Conservation (phyloP, 2,797 vertebrate species). For the Halcyon smyrnensis region DNA sequence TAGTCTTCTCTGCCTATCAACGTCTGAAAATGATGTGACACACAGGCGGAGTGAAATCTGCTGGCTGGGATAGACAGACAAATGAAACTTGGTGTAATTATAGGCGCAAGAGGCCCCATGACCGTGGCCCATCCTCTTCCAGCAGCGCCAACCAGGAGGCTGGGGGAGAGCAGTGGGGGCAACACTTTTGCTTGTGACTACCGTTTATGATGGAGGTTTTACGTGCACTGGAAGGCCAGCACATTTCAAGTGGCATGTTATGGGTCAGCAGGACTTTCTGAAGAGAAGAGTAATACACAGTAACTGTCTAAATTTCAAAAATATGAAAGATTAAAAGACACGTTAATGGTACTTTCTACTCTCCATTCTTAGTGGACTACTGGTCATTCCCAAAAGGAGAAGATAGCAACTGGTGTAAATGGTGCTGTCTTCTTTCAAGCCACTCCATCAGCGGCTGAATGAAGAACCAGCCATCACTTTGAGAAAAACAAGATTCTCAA, state of each 20-base stretch:
- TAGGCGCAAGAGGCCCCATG: neutral
- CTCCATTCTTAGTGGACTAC: neutral
- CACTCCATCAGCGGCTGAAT: neutral
- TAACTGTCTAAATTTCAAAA: neutral
- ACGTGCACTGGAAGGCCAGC: neutral
- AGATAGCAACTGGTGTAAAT: neutral
- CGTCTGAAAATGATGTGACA: neutral
- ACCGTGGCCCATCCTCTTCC: accelerated
- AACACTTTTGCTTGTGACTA: accelerated
- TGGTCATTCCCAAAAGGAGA: neutral
- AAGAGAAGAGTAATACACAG: neutral
- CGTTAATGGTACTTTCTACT: neutral
- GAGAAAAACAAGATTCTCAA: neutral
- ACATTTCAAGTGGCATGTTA: no score
- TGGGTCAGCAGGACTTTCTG: neutral
- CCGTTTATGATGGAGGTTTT: accelerated
- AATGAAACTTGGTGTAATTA: neutral
- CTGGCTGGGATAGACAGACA: neutral
- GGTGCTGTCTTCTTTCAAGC: neutral
- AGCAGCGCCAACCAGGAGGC: neutral
- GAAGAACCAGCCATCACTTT: neutral
- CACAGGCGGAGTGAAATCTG: neutral
- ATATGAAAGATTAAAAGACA: neutral
- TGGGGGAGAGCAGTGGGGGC: accelerated
- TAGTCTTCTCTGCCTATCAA: neutral